Percentiles rank a stretch among this genome's conserved stretches.
Evolutionary conservation across 2,888 invertebrate genomes (phyloP).

Genomic region (Caenorhabditis afra): DNA sequence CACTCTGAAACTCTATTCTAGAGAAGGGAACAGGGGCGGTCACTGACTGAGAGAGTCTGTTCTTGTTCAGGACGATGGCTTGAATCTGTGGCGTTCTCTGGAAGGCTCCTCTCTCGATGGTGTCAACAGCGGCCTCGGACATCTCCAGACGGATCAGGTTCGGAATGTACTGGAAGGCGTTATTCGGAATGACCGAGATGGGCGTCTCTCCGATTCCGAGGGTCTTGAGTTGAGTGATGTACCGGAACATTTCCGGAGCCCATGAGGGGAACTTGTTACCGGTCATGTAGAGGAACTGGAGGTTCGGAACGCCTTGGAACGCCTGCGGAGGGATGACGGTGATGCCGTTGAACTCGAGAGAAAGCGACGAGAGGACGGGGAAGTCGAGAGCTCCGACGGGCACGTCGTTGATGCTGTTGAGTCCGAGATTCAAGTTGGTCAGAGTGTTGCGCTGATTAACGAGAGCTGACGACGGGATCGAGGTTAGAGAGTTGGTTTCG

Average conservation of each 20-base stretch:
- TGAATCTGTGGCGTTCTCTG: slow-evolving; percentile 79
- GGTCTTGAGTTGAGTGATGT: slow-evolving; percentile 76
- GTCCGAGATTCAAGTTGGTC: slow-evolving; percentile 79
- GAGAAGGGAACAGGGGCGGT: no score
- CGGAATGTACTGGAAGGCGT: slow-evolving; percentile 79
- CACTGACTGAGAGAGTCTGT: slow-evolving; percentile 79
- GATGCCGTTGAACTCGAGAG: slow-evolving; percentile 80
- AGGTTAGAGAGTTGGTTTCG: slow-evolving; percentile 78
- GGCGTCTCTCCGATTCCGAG: slow-evolving; percentile 80
- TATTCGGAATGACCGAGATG: slow-evolving; percentile 79
- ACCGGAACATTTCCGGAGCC: slow-evolving; percentile 80
- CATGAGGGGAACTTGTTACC: slow-evolving; percentile 80
- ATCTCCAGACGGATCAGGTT: slow-evolving; percentile 80
- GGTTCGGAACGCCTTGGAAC: slow-evolving; percentile 78
- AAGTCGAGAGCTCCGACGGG: slow-evolving; percentile 80
- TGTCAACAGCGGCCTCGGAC: slow-evolving; percentile 80
- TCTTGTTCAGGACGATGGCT: slow-evolving; percentile 80
- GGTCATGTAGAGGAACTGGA: slow-evolving; percentile 80
- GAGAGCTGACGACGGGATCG: slow-evolving; percentile 78
- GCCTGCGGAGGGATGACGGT: slow-evolving; percentile 78
- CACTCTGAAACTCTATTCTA: slow-evolving; percentile 77
- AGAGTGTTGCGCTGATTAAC: slow-evolving; percentile 74
- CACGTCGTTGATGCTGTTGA: slow-evolving; percentile 77
- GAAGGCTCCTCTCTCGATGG: slow-evolving; percentile 80
- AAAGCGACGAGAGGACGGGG: slow-evolving; percentile 78